A percentile compares a stretch with the other conserved stretches of the same genome.
Evolutionary conservation across 2,113 vertebrate genomes (phyloP).

Genomic region (Copsychus sechellarum): DNA sequence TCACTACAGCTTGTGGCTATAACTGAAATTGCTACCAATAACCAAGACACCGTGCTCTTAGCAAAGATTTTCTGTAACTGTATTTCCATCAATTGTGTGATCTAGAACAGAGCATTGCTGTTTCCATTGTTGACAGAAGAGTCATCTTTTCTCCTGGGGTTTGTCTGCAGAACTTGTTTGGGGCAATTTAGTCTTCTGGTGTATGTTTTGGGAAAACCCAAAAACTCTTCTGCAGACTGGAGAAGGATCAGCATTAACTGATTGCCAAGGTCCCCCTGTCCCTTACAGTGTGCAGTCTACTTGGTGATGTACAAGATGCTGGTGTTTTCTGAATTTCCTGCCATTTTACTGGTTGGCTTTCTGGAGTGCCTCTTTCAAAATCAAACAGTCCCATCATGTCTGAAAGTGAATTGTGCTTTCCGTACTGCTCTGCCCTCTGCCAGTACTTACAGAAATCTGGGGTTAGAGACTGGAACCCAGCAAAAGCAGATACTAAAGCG

Average conservation of each 20-base stretch:
- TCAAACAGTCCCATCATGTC: background rate
- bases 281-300: background rate
- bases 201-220: background rate
- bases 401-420: background rate
- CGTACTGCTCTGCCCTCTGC: background rate
- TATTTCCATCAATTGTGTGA: background rate
- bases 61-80: background rate
- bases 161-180: background rate
- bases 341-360: background rate
- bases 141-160: background rate
- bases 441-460: background rate
- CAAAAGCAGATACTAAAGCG: background rate
- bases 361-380: background rate
- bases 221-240: background rate
- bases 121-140: background rate
- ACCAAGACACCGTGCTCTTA: background rate
- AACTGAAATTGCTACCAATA: background rate
- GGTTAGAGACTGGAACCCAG: background rate
- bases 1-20: background rate
- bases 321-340: background rate
- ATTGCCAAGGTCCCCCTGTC: background rate
- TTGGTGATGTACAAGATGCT: background rate
- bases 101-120: background rate
- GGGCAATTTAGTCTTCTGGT: background rate
- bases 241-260: background rate